Conservation (phyloP, 2,888 invertebrate genomes). For the Pemphredon lugubris region DNA sequence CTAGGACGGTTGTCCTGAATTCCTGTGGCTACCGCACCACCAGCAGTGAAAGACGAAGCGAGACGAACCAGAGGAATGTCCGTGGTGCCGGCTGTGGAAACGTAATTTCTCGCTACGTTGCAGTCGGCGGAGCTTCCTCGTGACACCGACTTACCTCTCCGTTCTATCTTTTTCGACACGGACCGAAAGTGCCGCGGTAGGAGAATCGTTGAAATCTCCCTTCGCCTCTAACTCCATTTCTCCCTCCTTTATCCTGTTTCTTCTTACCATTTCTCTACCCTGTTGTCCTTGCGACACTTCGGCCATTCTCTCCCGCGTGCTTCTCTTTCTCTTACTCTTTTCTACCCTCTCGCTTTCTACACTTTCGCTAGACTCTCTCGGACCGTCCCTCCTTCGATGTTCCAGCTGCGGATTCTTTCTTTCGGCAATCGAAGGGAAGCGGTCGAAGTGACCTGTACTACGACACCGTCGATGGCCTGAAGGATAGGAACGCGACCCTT, state of each 20-base stretch:
- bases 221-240: background rate
- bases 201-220: constrained; percentile 47
- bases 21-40: constrained; percentile 41
- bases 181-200: constrained; percentile 52
- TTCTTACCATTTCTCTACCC: background rate
- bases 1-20: too few relatives aligned
- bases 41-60: constrained; percentile 36
- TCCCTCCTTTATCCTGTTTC: background rate
- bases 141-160: constrained; percentile 40
- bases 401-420: background rate
- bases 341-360: background rate
- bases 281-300: background rate
- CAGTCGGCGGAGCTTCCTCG: constrained; percentile 61
- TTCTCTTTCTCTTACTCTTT: background rate
- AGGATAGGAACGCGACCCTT: constrained; percentile 38
- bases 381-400: background rate
- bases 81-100: constrained; percentile 66
- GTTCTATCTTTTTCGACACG: constrained; percentile 41
- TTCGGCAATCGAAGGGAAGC: background rate
- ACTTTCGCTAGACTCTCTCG: background rate
- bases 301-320: background rate
- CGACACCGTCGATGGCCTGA: constrained; percentile 6
- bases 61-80: constrained; percentile 61
- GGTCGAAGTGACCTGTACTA: constrained; percentile 27
- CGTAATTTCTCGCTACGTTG: constrained; percentile 71